Percentiles rank a stretch among this genome's conserved stretches.
Evolutionary conservation across 2,888 invertebrate genomes (phyloP).

Genomic region (Tortricodes alternella): DNA sequence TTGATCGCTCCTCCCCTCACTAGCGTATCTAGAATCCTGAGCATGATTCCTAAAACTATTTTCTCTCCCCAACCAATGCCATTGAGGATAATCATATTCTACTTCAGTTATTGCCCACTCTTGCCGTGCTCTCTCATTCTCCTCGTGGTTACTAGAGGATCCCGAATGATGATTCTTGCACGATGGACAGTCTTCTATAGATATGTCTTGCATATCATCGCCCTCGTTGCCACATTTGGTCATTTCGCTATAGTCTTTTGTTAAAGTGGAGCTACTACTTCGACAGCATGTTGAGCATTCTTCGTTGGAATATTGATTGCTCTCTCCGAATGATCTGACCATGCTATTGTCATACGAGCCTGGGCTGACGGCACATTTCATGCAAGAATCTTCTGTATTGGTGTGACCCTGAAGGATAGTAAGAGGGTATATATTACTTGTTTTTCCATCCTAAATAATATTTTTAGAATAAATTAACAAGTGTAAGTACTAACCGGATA

Average conservation of each 20-base stretch:
- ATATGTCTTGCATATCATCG: constrained; percentile 69
- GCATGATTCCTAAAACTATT: constrained; percentile 71
- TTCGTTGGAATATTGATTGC: constrained; percentile 76
- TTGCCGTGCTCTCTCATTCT: too few relatives aligned
- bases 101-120: constrained; percentile 76
- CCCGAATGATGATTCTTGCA: constrained; percentile 74
- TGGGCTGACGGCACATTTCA: constrained; percentile 80
- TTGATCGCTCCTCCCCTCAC: constrained; percentile 63
- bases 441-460: not conserved
- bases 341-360: constrained; percentile 81
- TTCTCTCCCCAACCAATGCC: constrained; percentile 76
- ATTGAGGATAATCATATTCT: constrained; percentile 77
- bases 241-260: constrained; percentile 78
- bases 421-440: too few relatives aligned
- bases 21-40: constrained; percentile 61
- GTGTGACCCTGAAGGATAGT: constrained; percentile 66
- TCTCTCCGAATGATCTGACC: constrained; percentile 71
- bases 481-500: constrained; percentile 58
- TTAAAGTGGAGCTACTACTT: constrained; percentile 73
- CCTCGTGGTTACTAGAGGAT: constrained; percentile 74
- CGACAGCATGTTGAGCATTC: constrained; percentile 77
- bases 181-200: constrained; percentile 74
- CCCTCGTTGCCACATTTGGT: constrained; percentile 75
- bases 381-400: constrained; percentile 79
- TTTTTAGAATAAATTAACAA: not conserved